Evolutionary conservation across 1,140 invertebrate genomes (phyloP).

Genomic region (Meloidogyne floridensis): DNA sequence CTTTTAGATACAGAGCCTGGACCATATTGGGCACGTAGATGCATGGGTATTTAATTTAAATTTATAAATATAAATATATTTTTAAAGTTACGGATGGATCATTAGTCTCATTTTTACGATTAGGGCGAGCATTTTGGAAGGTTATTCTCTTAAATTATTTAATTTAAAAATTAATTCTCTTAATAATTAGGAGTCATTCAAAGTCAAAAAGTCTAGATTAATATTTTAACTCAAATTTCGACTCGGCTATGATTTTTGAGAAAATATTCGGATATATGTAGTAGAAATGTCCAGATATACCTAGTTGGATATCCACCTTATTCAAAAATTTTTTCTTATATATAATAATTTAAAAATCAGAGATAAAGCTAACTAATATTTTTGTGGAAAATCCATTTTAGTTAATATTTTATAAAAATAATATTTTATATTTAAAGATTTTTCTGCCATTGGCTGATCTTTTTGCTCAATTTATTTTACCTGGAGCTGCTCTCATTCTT

Average conservation of each 20-base stretch:
- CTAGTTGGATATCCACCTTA: too few relatives aligned
- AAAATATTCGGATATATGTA: too few relatives aligned
- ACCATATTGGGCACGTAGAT: conserved; percentile 60
- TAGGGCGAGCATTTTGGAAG: conserved; percentile 59
- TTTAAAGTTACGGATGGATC: conserved; percentile 55
- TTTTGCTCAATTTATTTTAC: conserved; percentile 62
- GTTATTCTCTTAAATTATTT: background rate
- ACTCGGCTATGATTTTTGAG: too few relatives aligned
- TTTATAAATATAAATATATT: conserved; percentile 20
- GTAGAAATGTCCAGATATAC: too few relatives aligned
- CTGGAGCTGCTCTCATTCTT: conserved; percentile 57
- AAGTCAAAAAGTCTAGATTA: too few relatives aligned
- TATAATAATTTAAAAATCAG: too few relatives aligned
- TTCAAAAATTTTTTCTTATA: too few relatives aligned
- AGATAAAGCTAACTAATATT: too few relatives aligned
- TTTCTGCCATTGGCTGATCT: conserved; percentile 61
- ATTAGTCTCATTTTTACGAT: conserved; percentile 54
- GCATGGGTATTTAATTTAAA: conserved; percentile 39
- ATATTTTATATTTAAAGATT: conserved; percentile 20
- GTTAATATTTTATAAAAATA: background rate
- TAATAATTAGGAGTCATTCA: too few relatives aligned
- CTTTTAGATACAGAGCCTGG: conserved; percentile 61
- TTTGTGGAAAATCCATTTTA: too few relatives aligned
- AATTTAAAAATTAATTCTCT: too few relatives aligned
- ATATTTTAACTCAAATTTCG: too few relatives aligned